Evolutionary conservation across 2,888 invertebrate genomes (phyloP), one percentile per base, ranked within the genome.

Genomic region (Ommatoiulus sabulosus): DNA sequence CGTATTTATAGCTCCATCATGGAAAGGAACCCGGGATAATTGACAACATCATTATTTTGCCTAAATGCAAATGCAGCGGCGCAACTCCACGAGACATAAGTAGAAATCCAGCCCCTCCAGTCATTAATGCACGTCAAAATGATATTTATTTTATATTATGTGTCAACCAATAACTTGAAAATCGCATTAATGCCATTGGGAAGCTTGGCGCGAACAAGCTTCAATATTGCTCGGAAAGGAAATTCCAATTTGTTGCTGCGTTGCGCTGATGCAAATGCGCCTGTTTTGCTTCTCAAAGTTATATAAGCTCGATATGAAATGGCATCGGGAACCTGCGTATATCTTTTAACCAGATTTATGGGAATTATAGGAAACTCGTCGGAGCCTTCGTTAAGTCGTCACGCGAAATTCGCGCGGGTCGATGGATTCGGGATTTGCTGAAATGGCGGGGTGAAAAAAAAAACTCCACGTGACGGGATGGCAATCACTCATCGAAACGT

Each of bases 1-100:
- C 80, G 80, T 35, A 80, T 80, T 80, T 80, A 80, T 80, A 80
- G 80, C 80, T 80, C 80, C 80, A 80, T 80, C 80, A 80, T 80
- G 80, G 80, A 80, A 80, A 80, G 35, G 24, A 80, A 80, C 80
- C 80, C 80, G 80, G 80, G 80, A 80, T 80, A 80, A 80, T 80
- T 80, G 80, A 80, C 80, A 80, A 80, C 80, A 80, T 80, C 80
- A 80, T 80, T 80, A 80, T 80, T 80, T 80, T 80, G 80, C 80
- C 80, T 80, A 80, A 80, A 80, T 80, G 80, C 24, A 80, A 80
- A 80, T 80, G 80, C 80, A 80, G 80, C 10, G 10, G 35, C 20
- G 80, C 80, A 10, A 80, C 12, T 72, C 3, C 35, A 20, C n/a
- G 80, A 35, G 80, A 24, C 80, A 80, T 35, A 80, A 80, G 80